Evolutionary conservation across 1,140 invertebrate genomes (phyloP), one percentile per base, ranked within the genome.

Genomic region (Varroa destructor): DNA sequence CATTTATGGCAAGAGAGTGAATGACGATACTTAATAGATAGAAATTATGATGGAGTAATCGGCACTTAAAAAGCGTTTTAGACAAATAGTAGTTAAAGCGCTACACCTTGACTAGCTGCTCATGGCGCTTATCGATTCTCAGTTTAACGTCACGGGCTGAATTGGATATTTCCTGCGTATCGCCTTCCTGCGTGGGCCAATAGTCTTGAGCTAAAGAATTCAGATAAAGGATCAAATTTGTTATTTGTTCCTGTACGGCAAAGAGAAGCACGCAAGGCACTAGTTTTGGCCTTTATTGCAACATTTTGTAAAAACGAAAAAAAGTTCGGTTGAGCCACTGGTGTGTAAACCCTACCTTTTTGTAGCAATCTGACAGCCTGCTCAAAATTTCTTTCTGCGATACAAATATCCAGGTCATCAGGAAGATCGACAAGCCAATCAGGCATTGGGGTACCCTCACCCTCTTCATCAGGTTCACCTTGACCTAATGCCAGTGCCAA

Each of bases 331-430:
- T 1, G 77, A 37, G 0, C 51, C 64, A 3, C 72, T 46, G 74
- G 77, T 73, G 6, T 72, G 74, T 56, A 74, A 75, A 1, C 73
- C 80, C 12, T 76, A 78, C 86, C 86, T 80, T 86, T 88, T 74
- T 90, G 86, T 71, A 97, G 86, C 6, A 77, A 81, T 73, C 86
- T 85, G 73, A 94, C 89, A 25, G 95, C 93, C 78, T 93, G 89
- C 79, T 97, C 92, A 79, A 97, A 97, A 78, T 97, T 91, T 75
- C 95, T 84, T 79, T 97, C 92, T n/a, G 94, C 95, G 75, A 98
- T 92, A 73, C 88, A 87, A 25, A 97, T 93, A 82, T 99, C 94
- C 40, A 99, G 82, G 80, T 98, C 93, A 79, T 97, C 94, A 36
- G 90, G 87, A 0, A 93, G 85, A 80, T 97, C 93, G 71, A 87